Base-by-base conservation (phyloP, 2,797 vertebrate species). In the Liparis tanakae region DNA sequence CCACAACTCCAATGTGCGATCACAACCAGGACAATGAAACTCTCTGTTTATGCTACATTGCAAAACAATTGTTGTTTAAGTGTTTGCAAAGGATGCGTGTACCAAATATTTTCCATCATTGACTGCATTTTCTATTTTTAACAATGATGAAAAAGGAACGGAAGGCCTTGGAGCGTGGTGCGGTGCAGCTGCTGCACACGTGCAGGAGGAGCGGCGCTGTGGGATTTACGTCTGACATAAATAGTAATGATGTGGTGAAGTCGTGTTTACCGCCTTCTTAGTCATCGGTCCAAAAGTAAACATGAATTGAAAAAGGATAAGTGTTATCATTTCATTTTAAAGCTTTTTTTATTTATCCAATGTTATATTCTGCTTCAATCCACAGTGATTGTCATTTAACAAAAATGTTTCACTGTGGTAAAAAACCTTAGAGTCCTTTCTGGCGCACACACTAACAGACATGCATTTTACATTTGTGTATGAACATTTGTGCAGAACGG, bases 1-100 rank as follows among this genome's bases (percentile, higher is more conserved):
- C 61, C 57, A 67, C 60, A 63, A 33, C 15, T 56, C 36, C 71
- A 69, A 36, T 59, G 2, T 54, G 18, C 18, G 53, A 36, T 51
- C 34, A 7, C 63, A 48, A 39, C n/a, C 30, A 56, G 44, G 20
- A 30, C 72, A 67, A 74, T 13, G 44, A 59, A 69, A 57, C 46
- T 50, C 51, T 69, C 6, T 67, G 53, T 10, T 57, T 13, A 36
- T 17, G 10, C 17, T 12, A 18, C 37, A 3, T 13, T 37, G 59
- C 3, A 34, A 20, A 39, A 48, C 8, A 50, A 50, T n/a, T 9
- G 18, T 7, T 30, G 25, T 30, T 30, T 30, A 30, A 30, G 46
- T 18, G 17, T n/a, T 48, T n/a, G 17, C 46, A n/a, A 18, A 48
- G 46, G 46, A 7, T 4, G 41, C 13, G 4, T 43, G 6, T 5